Evolutionary conservation across 1,140 invertebrate genomes (phyloP), one percentile per base, ranked within the genome.

Genomic region (Papilio helenus): DNA sequence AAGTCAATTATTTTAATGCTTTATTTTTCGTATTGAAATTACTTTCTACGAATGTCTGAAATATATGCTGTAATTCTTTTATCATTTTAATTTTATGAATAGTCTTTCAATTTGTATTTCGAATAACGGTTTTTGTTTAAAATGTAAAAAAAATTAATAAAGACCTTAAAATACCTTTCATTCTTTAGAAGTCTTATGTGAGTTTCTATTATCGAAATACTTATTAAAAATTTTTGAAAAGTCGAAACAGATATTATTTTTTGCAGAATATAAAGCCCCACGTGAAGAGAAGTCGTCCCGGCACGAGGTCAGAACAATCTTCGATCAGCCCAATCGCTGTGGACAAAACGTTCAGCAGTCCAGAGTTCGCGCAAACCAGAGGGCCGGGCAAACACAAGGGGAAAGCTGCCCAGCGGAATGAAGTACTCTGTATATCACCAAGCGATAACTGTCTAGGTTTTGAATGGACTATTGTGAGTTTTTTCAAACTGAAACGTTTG

Each of bases 261-360:
- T 44, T 72, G 34, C 29, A 42, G 71, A 72, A 72, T 44, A 72
- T 72, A 49, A 74, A 74, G 7, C 20, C 39, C 10, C 72, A 74
- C 23, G 20, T 46, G 10, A 74, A 74, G 72, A 26, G 42, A 44
- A 14, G 2, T 26, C 39, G 72, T 12, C 72, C 72, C n/a, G 72
- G 72, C 39, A 49, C 72, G 1, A 42, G 72, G 9, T 44, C 44
- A 23, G 72, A 74, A 26, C 72, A 74, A 14, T 49, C 72, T 26
- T 9, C 72, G 20, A 74, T 10, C 23, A 74, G 72, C 7, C 42
- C 20, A 4, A 74, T 26, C 10, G 12, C 10, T 44, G 39, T 74
- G 7, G 72, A 74, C 44, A 74, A 74, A 18, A 74, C 72, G 9
- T 49, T 49, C n/a, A 74, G 72, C 72, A 74, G 39, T n/a, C 72